A percentile compares a stretch with the other conserved stretches of the same genome.
Conservation (phyloP, 2,888 invertebrate genomes). For the Agrotis puta region DNA sequence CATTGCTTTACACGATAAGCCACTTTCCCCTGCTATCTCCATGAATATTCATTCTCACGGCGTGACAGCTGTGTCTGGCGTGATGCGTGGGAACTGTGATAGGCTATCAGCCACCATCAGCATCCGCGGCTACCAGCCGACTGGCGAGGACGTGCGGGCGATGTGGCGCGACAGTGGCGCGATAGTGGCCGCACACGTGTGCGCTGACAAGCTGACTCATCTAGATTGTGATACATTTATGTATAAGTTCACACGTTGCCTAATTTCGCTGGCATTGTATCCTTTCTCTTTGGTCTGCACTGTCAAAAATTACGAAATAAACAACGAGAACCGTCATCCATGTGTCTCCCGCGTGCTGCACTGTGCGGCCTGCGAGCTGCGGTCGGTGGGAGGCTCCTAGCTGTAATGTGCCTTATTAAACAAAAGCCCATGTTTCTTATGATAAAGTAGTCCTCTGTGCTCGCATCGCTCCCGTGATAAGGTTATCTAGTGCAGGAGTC, state of each 20-base stretch:
- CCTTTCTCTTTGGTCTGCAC: conserved; percentile 1
- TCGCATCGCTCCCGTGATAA: conserved; percentile 43
- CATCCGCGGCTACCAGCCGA: conserved; percentile 30
- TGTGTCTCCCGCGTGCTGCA: no score
- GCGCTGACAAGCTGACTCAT: conserved; percentile 27
- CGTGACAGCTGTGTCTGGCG: conserved; percentile 5
- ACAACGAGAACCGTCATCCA: no score
- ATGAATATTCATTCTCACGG: conserved; percentile 74
- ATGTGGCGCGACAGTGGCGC: conserved; percentile 39
- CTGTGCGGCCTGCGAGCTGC: neutral
- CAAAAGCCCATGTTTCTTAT: conserved; percentile 25
- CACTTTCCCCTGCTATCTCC: conserved; percentile 50
- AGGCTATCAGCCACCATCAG: conserved; percentile 39
- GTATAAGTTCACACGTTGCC: conserved; percentile 7
- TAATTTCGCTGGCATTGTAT: neutral
- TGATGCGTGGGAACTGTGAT: conserved; percentile 48
- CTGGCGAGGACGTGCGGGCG: conserved; percentile 41
- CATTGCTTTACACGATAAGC: neutral
- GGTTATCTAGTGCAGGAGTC: conserved; percentile 62
- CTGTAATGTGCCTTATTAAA: conserved; percentile 29
- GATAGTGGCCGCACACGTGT: conserved; percentile 27
- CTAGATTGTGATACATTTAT: conserved; percentile 10
- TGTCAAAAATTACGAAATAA: neutral
- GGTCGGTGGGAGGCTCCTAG: neutral
- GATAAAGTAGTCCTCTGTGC: conserved; percentile 39